Conservation (phyloP, 1,140 invertebrate genomes). For the Drosophila busckii region DNA sequence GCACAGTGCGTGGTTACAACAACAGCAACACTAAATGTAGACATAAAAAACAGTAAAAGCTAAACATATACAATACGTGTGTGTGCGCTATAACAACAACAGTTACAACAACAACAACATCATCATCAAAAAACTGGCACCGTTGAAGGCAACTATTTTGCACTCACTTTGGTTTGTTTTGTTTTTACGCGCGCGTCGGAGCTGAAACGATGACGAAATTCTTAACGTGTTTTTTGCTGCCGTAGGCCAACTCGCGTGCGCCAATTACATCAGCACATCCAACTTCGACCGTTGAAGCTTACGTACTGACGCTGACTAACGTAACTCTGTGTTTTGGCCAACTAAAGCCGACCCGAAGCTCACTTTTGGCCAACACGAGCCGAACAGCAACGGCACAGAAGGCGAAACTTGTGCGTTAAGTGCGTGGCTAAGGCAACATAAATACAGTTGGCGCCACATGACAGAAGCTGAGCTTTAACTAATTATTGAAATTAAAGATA, state of each 20-base stretch:
- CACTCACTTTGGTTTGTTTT: constrained; percentile 59
- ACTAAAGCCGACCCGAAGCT: constrained; percentile 19
- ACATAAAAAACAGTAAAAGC: background rate
- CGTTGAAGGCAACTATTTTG: constrained; percentile 29
- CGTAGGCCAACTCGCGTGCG: background rate
- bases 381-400: constrained; percentile 17
- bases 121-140: too few relatives aligned
- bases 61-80: background rate
- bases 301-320: constrained; percentile 45
- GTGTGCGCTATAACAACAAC: background rate
- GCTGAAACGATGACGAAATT: constrained; percentile 49
- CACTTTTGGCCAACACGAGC: background rate
- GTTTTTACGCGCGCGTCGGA: constrained; percentile 48
- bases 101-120: constrained; percentile 11
- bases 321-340: constrained; percentile 41
- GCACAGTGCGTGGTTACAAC: constrained; percentile 37
- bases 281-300: constrained; percentile 31
- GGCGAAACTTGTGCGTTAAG: constrained; percentile 14
- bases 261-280: constrained; percentile 28
- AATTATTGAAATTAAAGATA: background rate
- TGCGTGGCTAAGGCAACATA: background rate
- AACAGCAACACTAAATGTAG: constrained; percentile 10
- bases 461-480: constrained; percentile 8
- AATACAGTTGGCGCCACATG: background rate
- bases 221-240: constrained; percentile 55